Conservation (phyloP, 1,140 invertebrate species). For the Tenebrio molitor region DNA sequence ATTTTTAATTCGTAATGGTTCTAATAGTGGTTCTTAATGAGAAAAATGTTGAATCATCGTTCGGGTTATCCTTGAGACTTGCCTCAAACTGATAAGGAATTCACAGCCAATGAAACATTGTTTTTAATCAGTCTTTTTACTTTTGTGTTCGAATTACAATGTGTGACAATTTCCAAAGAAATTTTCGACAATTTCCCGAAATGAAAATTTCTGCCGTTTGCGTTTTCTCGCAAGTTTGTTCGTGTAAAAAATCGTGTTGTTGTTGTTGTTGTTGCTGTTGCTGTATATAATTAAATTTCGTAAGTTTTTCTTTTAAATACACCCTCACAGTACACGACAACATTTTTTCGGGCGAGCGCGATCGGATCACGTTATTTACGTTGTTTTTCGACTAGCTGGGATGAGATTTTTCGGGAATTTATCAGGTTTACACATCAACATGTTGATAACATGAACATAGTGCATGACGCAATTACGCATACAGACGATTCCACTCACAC, state of each 20-base stretch:
- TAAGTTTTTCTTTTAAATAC: conserved; percentile 11
- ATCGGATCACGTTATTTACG: neutral
- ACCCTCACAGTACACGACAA: neutral
- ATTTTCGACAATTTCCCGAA: conserved; percentile 36
- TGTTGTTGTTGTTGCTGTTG: conserved; percentile 50
- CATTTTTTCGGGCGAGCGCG: neutral
- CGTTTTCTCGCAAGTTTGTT: conserved; percentile 30
- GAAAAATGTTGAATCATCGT: conserved; percentile 50
- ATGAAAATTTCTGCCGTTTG: conserved; percentile 31
- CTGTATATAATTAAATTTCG: conserved; percentile 30
- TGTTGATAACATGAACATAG: conserved; percentile 36
- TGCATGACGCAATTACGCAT: conserved; percentile 24
- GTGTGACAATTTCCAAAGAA: conserved; percentile 42
- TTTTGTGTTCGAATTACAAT: conserved; percentile 44
- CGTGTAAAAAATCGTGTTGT: conserved; percentile 50
- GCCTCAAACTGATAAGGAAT: conserved; percentile 48
- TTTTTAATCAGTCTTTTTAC: conserved; percentile 46
- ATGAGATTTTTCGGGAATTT: conserved; percentile 15
- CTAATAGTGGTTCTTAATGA: conserved; percentile 40
- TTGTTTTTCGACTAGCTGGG: neutral
- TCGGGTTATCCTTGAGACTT: conserved; percentile 51
- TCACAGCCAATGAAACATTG: conserved; percentile 37
- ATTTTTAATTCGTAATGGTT: conserved; percentile 29
- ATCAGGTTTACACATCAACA: conserved; percentile 35
- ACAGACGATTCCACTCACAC: conserved; percentile 2